Conservation (phyloP, 2,113 vertebrate genomes). For the Bettongia penicillata region DNA sequence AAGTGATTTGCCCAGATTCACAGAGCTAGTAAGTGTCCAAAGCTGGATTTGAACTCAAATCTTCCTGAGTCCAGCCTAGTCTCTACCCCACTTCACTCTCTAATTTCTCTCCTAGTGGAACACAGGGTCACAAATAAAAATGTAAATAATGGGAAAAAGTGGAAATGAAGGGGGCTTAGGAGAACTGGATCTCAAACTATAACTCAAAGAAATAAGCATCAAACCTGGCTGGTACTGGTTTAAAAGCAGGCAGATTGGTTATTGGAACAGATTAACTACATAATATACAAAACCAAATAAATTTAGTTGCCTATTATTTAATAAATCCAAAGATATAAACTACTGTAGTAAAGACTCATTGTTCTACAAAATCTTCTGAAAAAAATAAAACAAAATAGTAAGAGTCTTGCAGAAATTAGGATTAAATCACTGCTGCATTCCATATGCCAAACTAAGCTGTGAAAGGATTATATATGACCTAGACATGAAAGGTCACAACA, state of each 20-base stretch:
- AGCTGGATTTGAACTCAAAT: not conserved
- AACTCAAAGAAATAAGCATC: not conserved
- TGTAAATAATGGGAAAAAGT: not conserved
- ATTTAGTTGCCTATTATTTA: not conserved
- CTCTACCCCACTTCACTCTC: not conserved
- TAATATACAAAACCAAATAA: not conserved
- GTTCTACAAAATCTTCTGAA: not conserved
- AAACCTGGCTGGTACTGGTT: not conserved
- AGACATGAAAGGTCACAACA: not conserved
- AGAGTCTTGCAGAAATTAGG: not conserved
- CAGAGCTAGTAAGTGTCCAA: not conserved
- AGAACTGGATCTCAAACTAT: not conserved
- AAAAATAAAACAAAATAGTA: not conserved
- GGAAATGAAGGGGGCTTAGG: not conserved
- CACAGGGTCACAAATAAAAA: not conserved
- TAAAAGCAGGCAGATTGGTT: not conserved
- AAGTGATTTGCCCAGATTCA: not conserved
- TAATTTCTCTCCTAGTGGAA: not conserved
- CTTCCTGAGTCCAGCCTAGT: not conserved
- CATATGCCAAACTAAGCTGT: not conserved
- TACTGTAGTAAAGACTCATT: not conserved
- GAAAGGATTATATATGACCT: not conserved
- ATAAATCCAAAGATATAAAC: not conserved
- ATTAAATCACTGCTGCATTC: not conserved
- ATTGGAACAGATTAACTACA: not conserved